Evolutionary conservation across 2,797 vertebrate species (phyloP), one percentile per base, ranked within the genome.

Genomic region (Cygnus olor): DNA sequence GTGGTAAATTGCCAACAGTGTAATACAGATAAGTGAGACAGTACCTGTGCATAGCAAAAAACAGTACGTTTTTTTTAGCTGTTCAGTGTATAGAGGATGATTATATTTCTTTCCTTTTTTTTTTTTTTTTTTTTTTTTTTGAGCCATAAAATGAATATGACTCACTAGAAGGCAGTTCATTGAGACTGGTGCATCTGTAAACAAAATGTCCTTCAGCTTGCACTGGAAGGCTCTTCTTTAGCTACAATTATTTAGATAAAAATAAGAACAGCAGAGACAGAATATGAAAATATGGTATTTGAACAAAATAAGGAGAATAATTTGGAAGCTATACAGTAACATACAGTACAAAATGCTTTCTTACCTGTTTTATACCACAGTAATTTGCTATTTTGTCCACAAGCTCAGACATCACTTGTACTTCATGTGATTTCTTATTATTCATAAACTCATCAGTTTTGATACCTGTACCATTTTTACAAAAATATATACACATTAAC

Each of bases 361-460:
- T 97, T 93, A 99, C 99, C 98, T 99, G 99, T 66, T 98, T 98
- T 96, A 99, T 97, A 81, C 96, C 95, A 96, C 97, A 99, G 71
- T 88, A 97, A 91, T 95, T 97, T 4, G 98, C 98, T 84, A 99
- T 97, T 94, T 87, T 92, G 65, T 97, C 97, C 80, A 99, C 98
- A 64, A 99, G 97, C 90, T 99, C 98, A 71, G 99, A 99, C 99
- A 99, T 99, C 77, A 97, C 97, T 83, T 98, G 98, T 77, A 99
- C 99, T 98, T 99, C 99, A 93, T 99, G 99, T n/a, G 99, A 99
- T 88, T 99, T 99, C 97, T 99, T 99, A 68, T 96, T 98, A 97
- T 98, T 99, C 99, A 99, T 99, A 92, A 99, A 99, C 88, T 99
- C 98, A 89, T 98, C 98, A 3, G 98, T 96, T 95, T 98, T 98